Evolutionary conservation across 2,113 vertebrate genomes (phyloP), one percentile per base, ranked within the genome.

Genomic region (Octodon degus): DNA sequence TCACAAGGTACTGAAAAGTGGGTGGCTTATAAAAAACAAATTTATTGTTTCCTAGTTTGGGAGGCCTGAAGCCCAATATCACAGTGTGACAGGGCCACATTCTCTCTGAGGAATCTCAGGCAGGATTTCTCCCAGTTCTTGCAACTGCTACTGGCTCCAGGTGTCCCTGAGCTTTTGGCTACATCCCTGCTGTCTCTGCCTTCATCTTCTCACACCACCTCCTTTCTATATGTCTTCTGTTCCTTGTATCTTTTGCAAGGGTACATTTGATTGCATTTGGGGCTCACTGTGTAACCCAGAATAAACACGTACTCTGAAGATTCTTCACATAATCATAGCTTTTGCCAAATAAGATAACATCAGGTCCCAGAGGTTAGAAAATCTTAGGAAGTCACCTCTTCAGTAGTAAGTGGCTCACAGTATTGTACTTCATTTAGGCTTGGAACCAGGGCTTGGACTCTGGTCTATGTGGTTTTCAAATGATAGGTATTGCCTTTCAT

Each of bases 361-460:
- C 47, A 20, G 17, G 50, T 34, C 32, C 43, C 68, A 34, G 77
- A n/a, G 76, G 40, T 63, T 13, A 5, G 40, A 60, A 34, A 13
- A 20, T 16, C 37, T n/a, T 30, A 5, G 62, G 50, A n/a, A 55
- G 40, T 43, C 53, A 17, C 40, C 62, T 58, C 40, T 27, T 50
- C 22, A 17, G 30, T 77, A 74, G 11, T 2, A 74, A 58, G 20
- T 67, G 58, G 47, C 68, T 55, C 22, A 17, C 43, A 50, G 16
- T 24, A 12, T 32, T 24, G 43, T 25, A 60, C 3, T 20, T 10
- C 72, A 76, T 7, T 30, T 9, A 16, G 32, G 19, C 60, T 62
- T 19, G 16, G 19, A n/a, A 20, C 70, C 19, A 2, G 58, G 58
- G 7, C 3, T 19, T 0, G 0, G 30, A 60, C 10, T 17, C 25